Conservation (phyloP, 2,113 vertebrate species). For the Triplophysa tibetana region DNA sequence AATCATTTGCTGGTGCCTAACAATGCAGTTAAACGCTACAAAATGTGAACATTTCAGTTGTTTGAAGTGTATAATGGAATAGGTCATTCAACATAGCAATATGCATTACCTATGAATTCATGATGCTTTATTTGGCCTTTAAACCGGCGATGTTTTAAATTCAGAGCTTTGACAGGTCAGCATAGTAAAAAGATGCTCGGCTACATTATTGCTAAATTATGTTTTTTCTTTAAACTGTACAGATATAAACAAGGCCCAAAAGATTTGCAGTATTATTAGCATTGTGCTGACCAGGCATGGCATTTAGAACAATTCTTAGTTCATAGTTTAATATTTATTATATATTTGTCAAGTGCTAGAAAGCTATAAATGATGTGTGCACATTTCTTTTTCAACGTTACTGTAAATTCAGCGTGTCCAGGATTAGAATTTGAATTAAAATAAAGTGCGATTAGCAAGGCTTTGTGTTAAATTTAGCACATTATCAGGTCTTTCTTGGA, state of each 20-base stretch:
- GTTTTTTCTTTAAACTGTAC: background rate
- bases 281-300: background rate
- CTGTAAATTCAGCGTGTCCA: background rate
- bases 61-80: background rate
- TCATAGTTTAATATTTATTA: too few species aligned
- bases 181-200: conserved; percentile 28
- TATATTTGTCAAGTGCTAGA: background rate
- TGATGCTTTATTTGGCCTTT: conserved; percentile 55
- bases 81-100: background rate
- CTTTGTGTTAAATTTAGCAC: conserved; percentile 25
- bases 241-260: conserved; percentile 16
- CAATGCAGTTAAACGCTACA: background rate
- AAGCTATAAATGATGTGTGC: background rate
- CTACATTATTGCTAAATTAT: conserved; percentile 47
- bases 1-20: conserved; percentile 27
- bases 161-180: background rate
- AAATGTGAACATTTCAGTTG: background rate
- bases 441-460: conserved; percentile 47
- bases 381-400: background rate
- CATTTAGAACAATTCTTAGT: background rate
- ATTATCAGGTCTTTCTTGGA: conserved; percentile 21
- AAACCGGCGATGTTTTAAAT: background rate
- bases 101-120: conserved; percentile 27
- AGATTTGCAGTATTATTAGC: background rate
- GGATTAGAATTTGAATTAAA: background rate